Evolutionary conservation across 23 tunicate genomes (phyloP).

Genomic region (Ciona savignyi): DNA sequence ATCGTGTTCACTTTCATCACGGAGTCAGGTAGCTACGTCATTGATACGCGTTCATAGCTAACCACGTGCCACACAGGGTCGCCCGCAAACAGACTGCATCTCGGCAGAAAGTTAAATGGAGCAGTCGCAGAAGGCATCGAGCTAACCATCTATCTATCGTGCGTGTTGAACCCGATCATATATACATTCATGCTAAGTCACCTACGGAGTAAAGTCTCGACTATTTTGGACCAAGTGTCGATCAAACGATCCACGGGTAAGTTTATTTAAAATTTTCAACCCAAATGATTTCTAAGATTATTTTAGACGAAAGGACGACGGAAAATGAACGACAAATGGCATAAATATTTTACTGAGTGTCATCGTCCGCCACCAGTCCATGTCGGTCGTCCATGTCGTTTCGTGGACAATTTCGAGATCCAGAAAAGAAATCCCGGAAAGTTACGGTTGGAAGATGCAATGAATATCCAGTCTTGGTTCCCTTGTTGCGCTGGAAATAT

Average conservation of each 20-base stretch:
- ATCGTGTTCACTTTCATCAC: slow-evolving; percentile 56
- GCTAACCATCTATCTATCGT: slow-evolving; percentile 47
- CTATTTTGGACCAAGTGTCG: slow-evolving; percentile 29
- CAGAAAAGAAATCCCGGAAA: slow-evolving; percentile 49
- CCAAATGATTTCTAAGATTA: too few relatives aligned
- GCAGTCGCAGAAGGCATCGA: slow-evolving; percentile 32
- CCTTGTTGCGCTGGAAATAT: slow-evolving; percentile 7
- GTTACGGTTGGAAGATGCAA: slow-evolving; percentile 63
- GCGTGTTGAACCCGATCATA: slow-evolving; percentile 61
- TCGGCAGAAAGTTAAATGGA: slow-evolving; percentile 12
- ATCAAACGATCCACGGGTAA: too few relatives aligned
- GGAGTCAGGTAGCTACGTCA: slow-evolving; percentile 31
- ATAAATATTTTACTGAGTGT: too few relatives aligned
- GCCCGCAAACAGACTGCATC: slow-evolving; percentile 16
- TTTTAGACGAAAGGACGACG: too few relatives aligned
- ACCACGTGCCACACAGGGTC: too few relatives aligned
- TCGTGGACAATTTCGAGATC: slow-evolving; percentile 2
- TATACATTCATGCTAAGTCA: slow-evolving; percentile 66
- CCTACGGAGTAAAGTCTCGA: slow-evolving; percentile 67
- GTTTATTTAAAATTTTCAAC: too few relatives aligned
- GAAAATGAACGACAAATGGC: too few relatives aligned
- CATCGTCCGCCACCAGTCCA: slow-evolving; percentile 29
- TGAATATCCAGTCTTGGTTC: slow-evolving; percentile 23
- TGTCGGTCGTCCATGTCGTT: slow-evolving; percentile 23
- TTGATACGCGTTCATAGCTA: too few relatives aligned